phyloP scores from a whole-genome alignment of 2,888 invertebrate species.

The Hydraecia micacea region DNA sequence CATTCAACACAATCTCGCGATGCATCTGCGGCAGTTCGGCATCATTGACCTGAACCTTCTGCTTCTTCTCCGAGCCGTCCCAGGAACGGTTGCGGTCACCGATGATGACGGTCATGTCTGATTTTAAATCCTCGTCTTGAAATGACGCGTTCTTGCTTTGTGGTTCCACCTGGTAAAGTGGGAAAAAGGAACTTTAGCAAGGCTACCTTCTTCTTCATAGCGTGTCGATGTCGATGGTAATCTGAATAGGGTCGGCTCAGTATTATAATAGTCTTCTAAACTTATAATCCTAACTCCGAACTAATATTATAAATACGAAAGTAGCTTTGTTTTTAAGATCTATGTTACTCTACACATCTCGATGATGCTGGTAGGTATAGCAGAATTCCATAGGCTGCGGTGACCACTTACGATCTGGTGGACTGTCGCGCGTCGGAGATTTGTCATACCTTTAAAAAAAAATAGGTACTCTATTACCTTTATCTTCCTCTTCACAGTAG shows the following conservation, averaged over 20 bases:
- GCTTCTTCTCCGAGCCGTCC: constrained; percentile 74
- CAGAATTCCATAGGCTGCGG: too few species aligned
- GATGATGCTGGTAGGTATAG: not conserved
- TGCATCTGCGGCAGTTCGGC: constrained; percentile 77
- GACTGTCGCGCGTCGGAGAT: too few species aligned
- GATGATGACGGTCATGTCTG: constrained; percentile 61
- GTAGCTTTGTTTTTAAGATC: too few species aligned
- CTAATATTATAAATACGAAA: too few species aligned
- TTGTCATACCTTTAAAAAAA: not conserved
- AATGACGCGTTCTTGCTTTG: constrained; percentile 77
- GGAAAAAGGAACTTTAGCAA: not conserved
- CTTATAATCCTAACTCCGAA: too few species aligned
- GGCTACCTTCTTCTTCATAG: not conserved
- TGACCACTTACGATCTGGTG: not conserved
- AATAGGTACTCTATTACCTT: constrained; percentile 69
- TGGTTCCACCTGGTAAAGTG: constrained; percentile 66
- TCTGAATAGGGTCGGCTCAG: too few species aligned
- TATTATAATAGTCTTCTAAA: too few species aligned
- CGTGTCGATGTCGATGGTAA: not conserved
- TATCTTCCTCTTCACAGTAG: constrained; percentile 76
- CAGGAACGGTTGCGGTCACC: constrained; percentile 77
- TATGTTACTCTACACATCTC: too few species aligned
- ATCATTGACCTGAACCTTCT: constrained; percentile 75
- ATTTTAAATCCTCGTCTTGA: constrained; percentile 73
- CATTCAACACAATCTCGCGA: constrained; percentile 80